These are phyloP conservation scores for Noctilio leporinus DNA, from an alignment of 2,113 vertebrate genomes.

Conservation along the genomic window DNA sequence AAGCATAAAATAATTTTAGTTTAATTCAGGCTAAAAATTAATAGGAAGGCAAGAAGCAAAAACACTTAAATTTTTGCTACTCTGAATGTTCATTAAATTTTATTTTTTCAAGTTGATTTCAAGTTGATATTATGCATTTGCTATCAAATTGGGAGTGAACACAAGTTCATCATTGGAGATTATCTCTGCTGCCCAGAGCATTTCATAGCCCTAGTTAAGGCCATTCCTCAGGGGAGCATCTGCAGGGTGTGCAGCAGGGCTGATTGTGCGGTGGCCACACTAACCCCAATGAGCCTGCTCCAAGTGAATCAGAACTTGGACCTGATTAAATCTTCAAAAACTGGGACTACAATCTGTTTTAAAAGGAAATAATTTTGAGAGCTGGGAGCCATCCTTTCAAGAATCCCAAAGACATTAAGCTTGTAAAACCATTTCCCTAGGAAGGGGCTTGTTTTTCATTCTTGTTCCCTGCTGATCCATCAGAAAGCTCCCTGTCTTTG, in stretches of 20 bases:
- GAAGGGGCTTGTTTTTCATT: background rate
- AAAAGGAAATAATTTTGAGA: background rate
- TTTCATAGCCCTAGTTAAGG: background rate
- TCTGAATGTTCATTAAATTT: background rate
- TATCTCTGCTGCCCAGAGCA: background rate
- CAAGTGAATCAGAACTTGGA: background rate
- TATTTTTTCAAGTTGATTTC: background rate
- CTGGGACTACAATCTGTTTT: background rate
- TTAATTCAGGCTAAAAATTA: background rate
- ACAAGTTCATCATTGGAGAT: background rate
- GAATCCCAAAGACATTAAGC: background rate
- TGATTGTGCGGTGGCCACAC: background rate
- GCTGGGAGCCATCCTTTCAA: background rate
- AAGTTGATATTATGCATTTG: background rate
- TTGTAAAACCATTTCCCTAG: background rate
- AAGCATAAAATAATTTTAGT: background rate
- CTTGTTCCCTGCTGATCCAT: background rate
- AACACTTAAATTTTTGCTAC: background rate
- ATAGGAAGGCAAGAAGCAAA: background rate
- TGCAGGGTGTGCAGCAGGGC: background rate
- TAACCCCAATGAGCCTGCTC: background rate
- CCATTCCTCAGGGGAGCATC: background rate
- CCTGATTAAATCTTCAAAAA: background rate
- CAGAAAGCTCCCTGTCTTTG: background rate
- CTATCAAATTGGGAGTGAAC: background rate